These are phyloP conservation scores for Steatornis caripensis DNA, from an alignment of 2,113 vertebrate genomes.

Conservation along the genomic window DNA sequence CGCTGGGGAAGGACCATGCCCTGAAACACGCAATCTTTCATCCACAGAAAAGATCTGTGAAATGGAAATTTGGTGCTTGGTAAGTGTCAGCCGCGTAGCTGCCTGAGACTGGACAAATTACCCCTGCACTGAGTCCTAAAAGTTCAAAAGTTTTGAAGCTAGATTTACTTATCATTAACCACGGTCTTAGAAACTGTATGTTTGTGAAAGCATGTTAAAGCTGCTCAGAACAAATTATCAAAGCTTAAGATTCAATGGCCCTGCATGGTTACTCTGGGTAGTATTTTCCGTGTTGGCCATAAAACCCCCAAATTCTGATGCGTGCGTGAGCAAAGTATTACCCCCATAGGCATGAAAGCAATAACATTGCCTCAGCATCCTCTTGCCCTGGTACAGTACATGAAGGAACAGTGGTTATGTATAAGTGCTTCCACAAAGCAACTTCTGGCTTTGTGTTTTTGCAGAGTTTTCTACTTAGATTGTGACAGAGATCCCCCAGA, in stretches of 20 bases:
- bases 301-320: neutral
- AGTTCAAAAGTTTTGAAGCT: neutral
- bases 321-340: neutral
- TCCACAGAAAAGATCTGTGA: neutral
- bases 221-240: neutral
- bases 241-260: too few relatives aligned
- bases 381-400: too few relatives aligned
- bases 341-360: too few relatives aligned
- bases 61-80: neutral
- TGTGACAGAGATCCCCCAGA: too few relatives aligned
- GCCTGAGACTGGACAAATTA: neutral
- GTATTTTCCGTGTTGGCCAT: neutral
- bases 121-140: neutral
- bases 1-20: neutral
- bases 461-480: too few relatives aligned
- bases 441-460: too few relatives aligned
- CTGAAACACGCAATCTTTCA: neutral
- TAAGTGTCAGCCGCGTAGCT: neutral
- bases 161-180: neutral
- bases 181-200: neutral
- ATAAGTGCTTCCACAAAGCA: too few relatives aligned
- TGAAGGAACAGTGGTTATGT: too few relatives aligned
- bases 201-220: neutral
- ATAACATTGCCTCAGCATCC: too few relatives aligned
- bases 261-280: neutral